Conservation (phyloP, 2,113 vertebrate species). For the Daubentonia madagascariensis region DNA sequence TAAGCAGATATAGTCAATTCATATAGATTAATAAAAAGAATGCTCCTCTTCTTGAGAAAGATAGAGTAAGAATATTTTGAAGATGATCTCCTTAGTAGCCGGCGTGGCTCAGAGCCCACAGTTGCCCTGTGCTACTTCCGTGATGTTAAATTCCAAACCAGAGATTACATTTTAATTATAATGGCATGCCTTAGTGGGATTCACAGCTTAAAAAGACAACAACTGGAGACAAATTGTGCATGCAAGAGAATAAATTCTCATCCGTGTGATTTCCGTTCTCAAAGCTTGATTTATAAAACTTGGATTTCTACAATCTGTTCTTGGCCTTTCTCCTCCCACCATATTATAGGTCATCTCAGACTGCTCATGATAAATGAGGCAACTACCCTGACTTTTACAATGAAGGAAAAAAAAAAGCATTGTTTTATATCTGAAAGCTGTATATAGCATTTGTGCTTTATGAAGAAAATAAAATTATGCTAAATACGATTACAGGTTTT, state of each 20-base stretch:
- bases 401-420: neutral
- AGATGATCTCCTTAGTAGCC: neutral
- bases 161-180: conserved; percentile 39
- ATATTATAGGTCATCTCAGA: neutral
- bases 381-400: neutral
- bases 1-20: neutral
- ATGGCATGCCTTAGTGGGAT: neutral
- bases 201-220: conserved; percentile 19
- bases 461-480: neutral
- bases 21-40: neutral
- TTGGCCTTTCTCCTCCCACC: neutral
- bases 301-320: conserved; percentile 27
- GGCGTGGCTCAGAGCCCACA: neutral
- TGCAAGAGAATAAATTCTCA: conserved; percentile 7
- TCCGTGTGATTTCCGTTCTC: neutral
- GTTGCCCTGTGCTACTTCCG: neutral
- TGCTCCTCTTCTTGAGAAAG: neutral
- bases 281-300: neutral
- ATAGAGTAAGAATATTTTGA: neutral
- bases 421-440: neutral
- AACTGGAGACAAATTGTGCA: neutral
- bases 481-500: neutral
- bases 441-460: neutral
- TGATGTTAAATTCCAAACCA: conserved; percentile 39
- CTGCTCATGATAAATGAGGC: neutral